Evolutionary conservation across 2,888 invertebrate genomes (phyloP).

Genomic region (Mystacides longicornis): DNA sequence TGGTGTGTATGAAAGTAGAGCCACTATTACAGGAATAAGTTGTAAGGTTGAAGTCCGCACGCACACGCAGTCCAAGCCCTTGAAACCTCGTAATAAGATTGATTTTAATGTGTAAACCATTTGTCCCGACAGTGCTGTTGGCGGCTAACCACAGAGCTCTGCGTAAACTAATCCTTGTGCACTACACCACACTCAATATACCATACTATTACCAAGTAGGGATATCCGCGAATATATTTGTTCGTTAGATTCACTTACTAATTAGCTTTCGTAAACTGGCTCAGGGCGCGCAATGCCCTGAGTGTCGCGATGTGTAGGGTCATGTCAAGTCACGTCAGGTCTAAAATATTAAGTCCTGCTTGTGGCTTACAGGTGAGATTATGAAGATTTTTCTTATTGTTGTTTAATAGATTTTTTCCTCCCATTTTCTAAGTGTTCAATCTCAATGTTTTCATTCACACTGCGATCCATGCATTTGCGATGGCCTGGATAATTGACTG

Average conservation of each 20-base stretch:
- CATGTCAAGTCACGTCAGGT: too few relatives aligned
- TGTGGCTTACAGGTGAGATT: constrained; percentile 47
- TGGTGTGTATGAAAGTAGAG: background rate
- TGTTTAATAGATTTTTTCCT: too few relatives aligned
- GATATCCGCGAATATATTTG: constrained; percentile 18
- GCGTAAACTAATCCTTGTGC: constrained; percentile 29
- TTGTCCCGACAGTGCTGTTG: constrained; percentile 52
- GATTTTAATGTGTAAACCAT: constrained; percentile 42
- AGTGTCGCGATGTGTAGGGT: constrained; percentile 48
- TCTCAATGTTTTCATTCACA: too few relatives aligned
- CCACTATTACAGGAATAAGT: background rate
- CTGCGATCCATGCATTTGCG: too few relatives aligned
- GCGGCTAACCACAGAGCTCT: constrained; percentile 45
- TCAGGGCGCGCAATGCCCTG: constrained; percentile 53
- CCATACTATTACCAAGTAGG: background rate
- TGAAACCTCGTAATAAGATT: constrained; percentile 30
- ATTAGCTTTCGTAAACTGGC: constrained; percentile 33
- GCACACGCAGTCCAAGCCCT: constrained; percentile 21
- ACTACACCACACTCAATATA: background rate
- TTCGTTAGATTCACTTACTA: constrained; percentile 15
- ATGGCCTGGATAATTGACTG: too few relatives aligned
- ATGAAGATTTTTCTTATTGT: constrained; percentile 39
- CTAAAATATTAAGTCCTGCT: constrained; percentile 17
- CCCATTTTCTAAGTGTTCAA: too few relatives aligned
- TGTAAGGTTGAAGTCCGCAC: background rate